phyloP scores from a whole-genome alignment of 2,797 vertebrate species.

The Neosilurus mollespiculum region DNA sequence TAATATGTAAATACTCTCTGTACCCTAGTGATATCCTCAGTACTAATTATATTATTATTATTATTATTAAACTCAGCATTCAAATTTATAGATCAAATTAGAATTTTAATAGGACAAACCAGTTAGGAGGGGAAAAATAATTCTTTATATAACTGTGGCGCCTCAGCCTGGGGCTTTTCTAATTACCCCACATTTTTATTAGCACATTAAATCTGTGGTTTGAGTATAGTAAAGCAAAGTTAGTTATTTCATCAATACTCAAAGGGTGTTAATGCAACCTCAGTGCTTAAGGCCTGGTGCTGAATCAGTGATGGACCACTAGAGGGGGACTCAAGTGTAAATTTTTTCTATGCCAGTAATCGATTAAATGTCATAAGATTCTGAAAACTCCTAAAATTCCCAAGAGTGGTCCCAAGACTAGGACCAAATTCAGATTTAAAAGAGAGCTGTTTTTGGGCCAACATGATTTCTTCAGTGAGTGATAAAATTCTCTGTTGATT shows the following conservation, averaged over 20 bases:
- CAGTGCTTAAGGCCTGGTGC: not conserved
- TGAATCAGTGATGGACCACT: constrained; percentile 32
- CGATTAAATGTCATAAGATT: not conserved
- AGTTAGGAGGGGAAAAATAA: not conserved
- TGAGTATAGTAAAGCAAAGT: not conserved
- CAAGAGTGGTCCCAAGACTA: not conserved
- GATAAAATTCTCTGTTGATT: not conserved
- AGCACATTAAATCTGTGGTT: constrained; percentile 26
- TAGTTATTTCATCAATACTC: not conserved
- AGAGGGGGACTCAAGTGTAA: constrained; percentile 26
- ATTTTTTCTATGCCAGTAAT: not conserved
- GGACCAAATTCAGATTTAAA: not conserved
- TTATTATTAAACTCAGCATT: not conserved
- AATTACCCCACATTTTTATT: constrained; percentile 48
- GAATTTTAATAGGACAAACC: constrained; percentile 22
- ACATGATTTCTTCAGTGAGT: not conserved
- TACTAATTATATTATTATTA: not conserved
- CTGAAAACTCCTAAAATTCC: too few relatives aligned
- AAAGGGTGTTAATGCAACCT: not conserved
- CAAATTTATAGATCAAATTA: not conserved
- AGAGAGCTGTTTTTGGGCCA: not conserved
- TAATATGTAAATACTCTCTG: not conserved
- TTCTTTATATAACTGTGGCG: constrained; percentile 35
- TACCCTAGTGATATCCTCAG: not conserved
- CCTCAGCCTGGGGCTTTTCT: constrained; percentile 41